Percentiles rank a stretch among this genome's conserved stretches.
Conservation (phyloP, 2,797 vertebrate genomes). For the Enteromius paludinosus region DNA sequence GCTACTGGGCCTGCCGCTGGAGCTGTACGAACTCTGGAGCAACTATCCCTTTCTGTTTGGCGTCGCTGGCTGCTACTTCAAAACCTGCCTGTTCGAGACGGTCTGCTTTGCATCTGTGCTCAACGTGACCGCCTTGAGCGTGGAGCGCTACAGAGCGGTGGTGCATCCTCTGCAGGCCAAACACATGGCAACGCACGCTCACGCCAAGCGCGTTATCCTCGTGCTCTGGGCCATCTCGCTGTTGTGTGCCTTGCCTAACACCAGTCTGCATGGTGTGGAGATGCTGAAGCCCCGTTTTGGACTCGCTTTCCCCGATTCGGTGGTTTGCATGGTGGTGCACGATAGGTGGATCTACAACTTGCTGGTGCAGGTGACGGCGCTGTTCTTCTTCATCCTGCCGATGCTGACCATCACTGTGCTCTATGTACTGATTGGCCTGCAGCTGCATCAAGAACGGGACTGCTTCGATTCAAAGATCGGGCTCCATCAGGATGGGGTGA, state of each 20-base stretch:
- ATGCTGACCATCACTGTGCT: conserved; percentile 77
- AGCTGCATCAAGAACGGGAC: conserved; percentile 65
- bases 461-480: conserved; percentile 26
- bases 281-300: conserved; percentile 66
- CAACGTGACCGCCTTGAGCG: conserved; percentile 78
- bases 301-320: conserved; percentile 68
- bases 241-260: conserved; percentile 79
- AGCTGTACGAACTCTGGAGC: conserved; percentile 79
- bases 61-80: conserved; percentile 78
- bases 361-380: conserved; percentile 75
- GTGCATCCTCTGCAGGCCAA: conserved; percentile 78
- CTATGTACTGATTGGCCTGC: conserved; percentile 77
- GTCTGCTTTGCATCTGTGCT: conserved; percentile 82
- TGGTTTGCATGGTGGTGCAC: conserved; percentile 70
- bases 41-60: conserved; percentile 81
- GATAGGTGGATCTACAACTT: conserved; percentile 77
- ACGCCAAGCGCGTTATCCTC: conserved; percentile 75
- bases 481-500: conserved; percentile 51
- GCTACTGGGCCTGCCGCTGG: conserved; percentile 78
- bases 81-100: conserved; percentile 79
- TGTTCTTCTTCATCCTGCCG: conserved; percentile 79
- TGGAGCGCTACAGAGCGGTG: conserved; percentile 78
- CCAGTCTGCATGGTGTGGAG: conserved; percentile 74
- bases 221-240: conserved; percentile 75
- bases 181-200: conserved; percentile 70